Conservation (phyloP, 2,797 vertebrate genomes). For the Hyperoplus immaculatus region DNA sequence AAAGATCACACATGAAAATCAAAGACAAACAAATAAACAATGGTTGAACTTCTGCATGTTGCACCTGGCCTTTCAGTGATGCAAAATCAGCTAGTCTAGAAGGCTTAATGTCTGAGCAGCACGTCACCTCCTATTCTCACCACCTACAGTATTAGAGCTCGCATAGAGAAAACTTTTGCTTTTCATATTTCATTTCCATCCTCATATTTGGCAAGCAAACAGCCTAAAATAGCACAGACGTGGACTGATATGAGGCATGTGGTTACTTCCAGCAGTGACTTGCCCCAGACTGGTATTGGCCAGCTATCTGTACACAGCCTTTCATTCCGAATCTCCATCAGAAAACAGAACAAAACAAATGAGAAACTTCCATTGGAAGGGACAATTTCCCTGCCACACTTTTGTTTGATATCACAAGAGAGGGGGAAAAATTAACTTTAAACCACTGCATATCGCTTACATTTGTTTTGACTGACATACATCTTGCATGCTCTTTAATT, state of each 20-base stretch:
- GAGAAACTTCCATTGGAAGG: constrained; percentile 52
- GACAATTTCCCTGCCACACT: constrained; percentile 43
- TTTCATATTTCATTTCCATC: constrained; percentile 45
- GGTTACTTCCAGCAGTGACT: constrained; percentile 49
- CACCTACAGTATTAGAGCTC: neutral
- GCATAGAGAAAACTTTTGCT: constrained; percentile 17
- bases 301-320: constrained; percentile 29
- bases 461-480: constrained; percentile 60
- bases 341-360: constrained; percentile 63
- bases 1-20: neutral
- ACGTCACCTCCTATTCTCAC: neutral
- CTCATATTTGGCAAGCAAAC: constrained; percentile 38
- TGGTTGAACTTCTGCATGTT: neutral
- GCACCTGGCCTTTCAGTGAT: neutral
- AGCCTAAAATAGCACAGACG: constrained; percentile 28
- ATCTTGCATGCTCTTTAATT: constrained; percentile 69
- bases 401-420: constrained; percentile 29
- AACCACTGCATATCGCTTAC: constrained; percentile 50
- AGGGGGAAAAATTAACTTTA: constrained; percentile 7
- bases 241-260: constrained; percentile 37
- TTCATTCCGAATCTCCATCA: constrained; percentile 55
- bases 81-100: neutral
- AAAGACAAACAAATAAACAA: neutral
- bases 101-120: neutral
- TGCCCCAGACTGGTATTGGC: constrained; percentile 27